A percentile compares a stretch with the other conserved stretches of the same genome.
phyloP scores from a whole-genome alignment of 2,797 vertebrate genomes.

The Anguilla pacifica region DNA sequence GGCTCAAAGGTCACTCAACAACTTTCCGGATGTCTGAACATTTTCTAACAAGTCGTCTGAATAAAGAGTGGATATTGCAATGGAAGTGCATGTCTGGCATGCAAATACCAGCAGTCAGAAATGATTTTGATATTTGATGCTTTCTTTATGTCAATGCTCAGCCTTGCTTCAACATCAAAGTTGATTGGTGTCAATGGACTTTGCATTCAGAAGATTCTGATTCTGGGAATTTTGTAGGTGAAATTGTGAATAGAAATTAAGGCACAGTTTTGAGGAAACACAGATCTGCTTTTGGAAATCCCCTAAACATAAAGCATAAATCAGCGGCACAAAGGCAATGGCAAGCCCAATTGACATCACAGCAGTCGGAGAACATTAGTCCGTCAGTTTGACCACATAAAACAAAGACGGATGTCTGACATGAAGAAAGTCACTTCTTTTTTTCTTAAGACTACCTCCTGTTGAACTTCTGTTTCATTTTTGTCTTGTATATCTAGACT shows the following conservation, averaged over 20 bases:
- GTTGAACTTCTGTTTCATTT: slow-evolving; percentile 77
- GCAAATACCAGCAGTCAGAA: background rate
- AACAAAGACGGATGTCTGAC: slow-evolving; percentile 52
- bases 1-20: slow-evolving; percentile 72
- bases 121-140: background rate
- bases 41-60: slow-evolving; percentile 34
- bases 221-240: background rate
- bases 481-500: slow-evolving; percentile 78
- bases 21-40: slow-evolving; percentile 37
- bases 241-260: slow-evolving; percentile 1
- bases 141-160: slow-evolving; percentile 8
- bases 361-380: slow-evolving; percentile 41
- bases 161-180: background rate
- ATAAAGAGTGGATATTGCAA: slow-evolving; percentile 3
- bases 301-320: background rate
- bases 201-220: background rate
- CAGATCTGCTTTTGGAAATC: background rate
- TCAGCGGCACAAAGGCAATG: background rate
- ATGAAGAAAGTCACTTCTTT: slow-evolving; percentile 60
- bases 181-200: slow-evolving; percentile 18
- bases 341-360: background rate
- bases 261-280: background rate
- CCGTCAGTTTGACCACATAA: slow-evolving; percentile 55
- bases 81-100: background rate
- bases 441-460: slow-evolving; percentile 75